Evolutionary conservation across 2,888 invertebrate species (phyloP), one percentile per base, ranked within the genome.

Genomic region (Harmothoe impar): DNA sequence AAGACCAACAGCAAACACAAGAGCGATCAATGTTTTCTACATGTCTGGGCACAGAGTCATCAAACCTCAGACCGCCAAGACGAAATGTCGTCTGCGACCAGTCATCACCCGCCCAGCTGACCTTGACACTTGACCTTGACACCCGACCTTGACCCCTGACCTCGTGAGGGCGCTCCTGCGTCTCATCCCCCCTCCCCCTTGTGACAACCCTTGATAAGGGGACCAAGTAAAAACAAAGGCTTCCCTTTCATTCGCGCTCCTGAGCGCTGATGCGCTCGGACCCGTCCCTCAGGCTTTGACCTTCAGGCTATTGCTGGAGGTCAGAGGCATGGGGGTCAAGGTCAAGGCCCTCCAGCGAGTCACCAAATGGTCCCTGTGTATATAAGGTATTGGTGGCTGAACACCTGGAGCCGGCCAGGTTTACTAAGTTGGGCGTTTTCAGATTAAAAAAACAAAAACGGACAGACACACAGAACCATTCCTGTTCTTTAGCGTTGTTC

Each of bases 121-220:
- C 81, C 81, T 81, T 81, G 81, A 81, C 43, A 33, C 81, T 81
- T 43, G 35, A 81, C 81, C 81, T 81, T 81, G 35, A 81, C 81
- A 81, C 35, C 17, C n/a, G 81, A 81, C 81, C 81, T 81, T 81
- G 81, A 81, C 35, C 20, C 72, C 31, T 72, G 72, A 72, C 72
- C 72, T 29, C 72, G 0, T 29, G 29, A 29, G 72, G 72, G 3
- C 29, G 25, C 29, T 15, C 15, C 72, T 72, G 31, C 31, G 72
- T 62, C 62, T 62, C 62, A 62, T 62, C 62, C 62, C 1, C 62
- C 62, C 62, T 62, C n/a, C 62, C n/a, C 43, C 43, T 43, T 43
- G 43, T 43, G 62, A 62, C 62, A 62, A 62, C 62, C 62, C 20
- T 62, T n/a, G 62, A 62, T 62, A 62, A 62, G 62, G 72, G 72